Evolutionary conservation across 1,140 invertebrate genomes (phyloP).

Genomic region (Gerris buenoi): DNA sequence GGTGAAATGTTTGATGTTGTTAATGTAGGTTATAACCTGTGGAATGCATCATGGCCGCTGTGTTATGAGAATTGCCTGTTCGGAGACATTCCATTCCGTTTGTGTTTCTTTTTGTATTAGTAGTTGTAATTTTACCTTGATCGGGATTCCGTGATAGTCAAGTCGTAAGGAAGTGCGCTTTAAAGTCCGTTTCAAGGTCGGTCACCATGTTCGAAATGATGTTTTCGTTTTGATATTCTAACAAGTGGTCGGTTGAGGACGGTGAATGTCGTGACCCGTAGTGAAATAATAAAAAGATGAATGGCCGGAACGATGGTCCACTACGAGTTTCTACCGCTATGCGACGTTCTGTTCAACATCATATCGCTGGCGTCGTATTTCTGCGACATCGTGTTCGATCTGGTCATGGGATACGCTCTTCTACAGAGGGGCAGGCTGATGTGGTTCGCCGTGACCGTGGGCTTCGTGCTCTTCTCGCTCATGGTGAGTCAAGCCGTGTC

Average conservation of each 20-base stretch:
- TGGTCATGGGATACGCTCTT: conserved; percentile 67
- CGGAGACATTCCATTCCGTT: neutral
- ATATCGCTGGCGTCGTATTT: conserved; percentile 81
- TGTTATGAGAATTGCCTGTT: no score
- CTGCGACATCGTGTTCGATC: conserved; percentile 77
- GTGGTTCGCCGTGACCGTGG: conserved; percentile 44
- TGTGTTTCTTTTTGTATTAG: neutral
- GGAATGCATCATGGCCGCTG: neutral
- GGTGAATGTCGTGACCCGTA: no score
- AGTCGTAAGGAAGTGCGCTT: neutral
- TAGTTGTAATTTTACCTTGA: neutral
- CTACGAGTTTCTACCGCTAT: conserved; percentile 60
- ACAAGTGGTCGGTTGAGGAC: no score
- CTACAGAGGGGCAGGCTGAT: conserved; percentile 43
- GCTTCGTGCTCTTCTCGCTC: conserved; percentile 50
- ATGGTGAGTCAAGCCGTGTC: conserved; percentile 46
- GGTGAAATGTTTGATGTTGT: no score
- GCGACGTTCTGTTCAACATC: conserved; percentile 80
- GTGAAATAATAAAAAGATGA: neutral
- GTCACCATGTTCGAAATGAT: neutral
- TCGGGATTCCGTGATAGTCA: neutral
- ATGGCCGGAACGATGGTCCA: conserved; percentile 14
- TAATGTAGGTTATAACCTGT: conserved; percentile 4
- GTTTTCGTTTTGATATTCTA: no score
- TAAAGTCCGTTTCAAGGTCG: neutral